Percentiles rank a stretch among this genome's conserved stretches.
phyloP scores from a whole-genome alignment of 2,113 vertebrate species.

The Corvus hawaiiensis region DNA sequence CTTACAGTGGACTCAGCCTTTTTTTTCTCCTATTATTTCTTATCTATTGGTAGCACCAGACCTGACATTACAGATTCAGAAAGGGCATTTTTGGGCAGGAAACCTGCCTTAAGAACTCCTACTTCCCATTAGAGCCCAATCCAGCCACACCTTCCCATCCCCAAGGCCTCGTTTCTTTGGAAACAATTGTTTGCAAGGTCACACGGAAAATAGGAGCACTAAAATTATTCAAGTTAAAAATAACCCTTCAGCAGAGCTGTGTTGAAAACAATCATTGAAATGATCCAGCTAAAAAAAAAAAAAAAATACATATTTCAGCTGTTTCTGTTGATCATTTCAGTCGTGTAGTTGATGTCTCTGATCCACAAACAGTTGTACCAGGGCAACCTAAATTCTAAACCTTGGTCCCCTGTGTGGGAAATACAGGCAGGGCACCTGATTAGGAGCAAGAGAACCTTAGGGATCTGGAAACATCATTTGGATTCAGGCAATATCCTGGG shows the following conservation, averaged over 20 bases:
- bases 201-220: not conserved
- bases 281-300: not conserved
- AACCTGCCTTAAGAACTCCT: not conserved
- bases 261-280: not conserved
- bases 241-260: not conserved
- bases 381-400: not conserved
- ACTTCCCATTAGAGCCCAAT: not conserved
- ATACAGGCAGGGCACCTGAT: not conserved
- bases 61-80: not conserved
- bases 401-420: not conserved
- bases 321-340: not conserved
- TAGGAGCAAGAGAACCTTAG: not conserved
- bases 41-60: not conserved
- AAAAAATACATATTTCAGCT: not conserved
- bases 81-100: not conserved
- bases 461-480: not conserved
- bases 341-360: not conserved
- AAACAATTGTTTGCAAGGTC: constrained; percentile 5
- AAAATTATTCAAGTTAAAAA: constrained; percentile 6
- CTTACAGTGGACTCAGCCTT: not conserved
- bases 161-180: not conserved
- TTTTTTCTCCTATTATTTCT: not conserved
- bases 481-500: not conserved
- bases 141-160: not conserved
- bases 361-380: not conserved